phyloP scores from a whole-genome alignment of 2,888 invertebrate species.

The Acanthosoma haemorrhoidale region DNA sequence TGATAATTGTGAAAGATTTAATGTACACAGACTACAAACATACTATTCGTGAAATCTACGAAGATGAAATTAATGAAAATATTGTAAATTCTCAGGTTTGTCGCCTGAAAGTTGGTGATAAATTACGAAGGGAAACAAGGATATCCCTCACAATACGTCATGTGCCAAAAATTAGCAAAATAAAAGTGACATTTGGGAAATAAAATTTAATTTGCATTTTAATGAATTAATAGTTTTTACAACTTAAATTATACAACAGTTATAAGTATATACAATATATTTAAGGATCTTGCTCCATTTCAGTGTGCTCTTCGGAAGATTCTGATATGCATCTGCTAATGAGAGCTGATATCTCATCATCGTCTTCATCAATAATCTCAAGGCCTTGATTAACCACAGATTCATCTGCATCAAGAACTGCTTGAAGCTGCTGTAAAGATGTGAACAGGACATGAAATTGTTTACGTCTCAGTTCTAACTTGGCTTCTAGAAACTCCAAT shows the following conservation, averaged over 20 bases:
- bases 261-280: background rate
- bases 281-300: constrained; percentile 17
- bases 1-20: constrained; percentile 75
- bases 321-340: constrained; percentile 22
- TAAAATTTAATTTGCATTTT: background rate
- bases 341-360: constrained; percentile 42
- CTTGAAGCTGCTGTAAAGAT: constrained; percentile 78
- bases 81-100: constrained; percentile 63
- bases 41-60: constrained; percentile 67
- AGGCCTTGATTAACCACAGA: constrained; percentile 54
- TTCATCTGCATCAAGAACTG: constrained; percentile 67
- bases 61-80: constrained; percentile 58
- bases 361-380: constrained; percentile 48
- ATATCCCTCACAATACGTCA: constrained; percentile 88
- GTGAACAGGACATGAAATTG: constrained; percentile 85
- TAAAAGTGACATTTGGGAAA: constrained; percentile 52
- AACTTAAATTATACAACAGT: background rate
- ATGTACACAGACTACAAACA: constrained; percentile 82
- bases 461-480: constrained; percentile 76
- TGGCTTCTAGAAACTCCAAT: constrained; percentile 65
- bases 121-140: constrained; percentile 61
- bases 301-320: constrained; percentile 20
- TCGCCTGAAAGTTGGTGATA: constrained; percentile 52
- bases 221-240: background rate
- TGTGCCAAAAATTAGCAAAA: constrained; percentile 79